Evolutionary conservation across 2,888 invertebrate species (phyloP), one percentile per base, ranked within the genome.

Genomic region (Agrilus mali): DNA sequence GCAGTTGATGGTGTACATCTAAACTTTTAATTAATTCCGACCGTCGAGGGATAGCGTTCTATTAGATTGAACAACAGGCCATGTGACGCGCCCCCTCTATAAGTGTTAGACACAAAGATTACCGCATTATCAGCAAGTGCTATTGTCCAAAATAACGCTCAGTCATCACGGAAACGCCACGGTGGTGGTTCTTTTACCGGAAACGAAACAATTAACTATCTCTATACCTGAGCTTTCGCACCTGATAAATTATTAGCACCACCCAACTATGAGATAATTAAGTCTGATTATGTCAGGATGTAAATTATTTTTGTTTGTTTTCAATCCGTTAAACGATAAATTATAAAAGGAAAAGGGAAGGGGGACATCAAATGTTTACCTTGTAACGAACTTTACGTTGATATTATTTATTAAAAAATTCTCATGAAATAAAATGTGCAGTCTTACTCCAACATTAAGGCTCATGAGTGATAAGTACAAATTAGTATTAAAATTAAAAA

Each of bases 1-100:
- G 46, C 33, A 20, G 40, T 33, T 39, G 45, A 42, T 46, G 38
- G 41, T 41, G 39, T 37, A 53, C 44, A 46, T 50, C 43, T 44
- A 53, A 50, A 53, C 53, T 57, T 59, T 57, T 59, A 62, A 62
- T 61, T 63, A 63, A 60, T 61, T 58, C 54, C 50, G 55, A 58
- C 57, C 57, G 47, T 51, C 47, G 51, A 54, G 58, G 58, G 57
- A 55, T 54, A 56, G 55, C 60, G 56, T 55, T 57, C 56, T 53
- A 60, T 60, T 61, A 59, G 57, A 57, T 61, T 58, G 60, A 58
- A 55, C 58, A 57, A 27, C 27, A 27, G 27, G 27, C 55, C 60
- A 61, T 60, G 59, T 59, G 60, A 60, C 54, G 53, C 54, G 56
- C 58, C 54, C 57, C 52, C 51, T 55, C 48, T 47, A n/a, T n/a